phyloP scores from a whole-genome alignment of 1,140 invertebrate species.

The Drosophila ficusphila region DNA sequence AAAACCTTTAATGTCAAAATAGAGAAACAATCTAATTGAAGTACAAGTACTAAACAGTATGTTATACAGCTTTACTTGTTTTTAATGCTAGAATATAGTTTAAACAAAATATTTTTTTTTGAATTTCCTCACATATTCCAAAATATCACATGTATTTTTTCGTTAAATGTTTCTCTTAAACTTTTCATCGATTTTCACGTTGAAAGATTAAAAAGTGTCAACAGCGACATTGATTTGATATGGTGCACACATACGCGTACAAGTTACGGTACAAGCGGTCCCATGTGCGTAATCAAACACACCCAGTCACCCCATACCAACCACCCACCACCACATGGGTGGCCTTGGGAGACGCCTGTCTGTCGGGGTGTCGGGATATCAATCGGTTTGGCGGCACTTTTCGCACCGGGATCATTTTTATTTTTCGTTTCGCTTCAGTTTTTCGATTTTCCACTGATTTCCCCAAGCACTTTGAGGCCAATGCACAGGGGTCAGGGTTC shows the following conservation, averaged over 20 bases:
- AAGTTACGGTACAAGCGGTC: slow-evolving; percentile 21
- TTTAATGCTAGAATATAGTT: too few relatives aligned
- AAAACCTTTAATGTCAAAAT: too few relatives aligned
- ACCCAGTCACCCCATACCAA: not conserved
- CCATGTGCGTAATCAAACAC: slow-evolving; percentile 66
- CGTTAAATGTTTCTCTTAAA: not conserved
- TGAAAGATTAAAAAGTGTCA: slow-evolving; percentile 18
- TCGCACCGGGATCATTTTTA: slow-evolving; percentile 59
- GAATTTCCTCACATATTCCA: not conserved
- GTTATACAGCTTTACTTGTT: too few relatives aligned
- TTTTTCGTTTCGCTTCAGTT: slow-evolving; percentile 38
- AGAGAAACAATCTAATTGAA: too few relatives aligned
- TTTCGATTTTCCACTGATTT: slow-evolving; percentile 73
- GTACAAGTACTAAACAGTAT: too few relatives aligned
- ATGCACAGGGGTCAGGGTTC: not conserved
- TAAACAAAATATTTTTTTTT: too few relatives aligned
- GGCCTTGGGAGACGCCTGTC: slow-evolving; percentile 3
- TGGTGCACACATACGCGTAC: slow-evolving; percentile 1
- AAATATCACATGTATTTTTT: too few relatives aligned
- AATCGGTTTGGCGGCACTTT: slow-evolving; percentile 40
- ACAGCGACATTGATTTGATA: slow-evolving; percentile 14
- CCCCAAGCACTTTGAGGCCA: slow-evolving; percentile 64
- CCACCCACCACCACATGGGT: not conserved
- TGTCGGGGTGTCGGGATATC: slow-evolving; percentile 38
- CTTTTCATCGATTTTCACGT: not conserved